Conservation (phyloP, 1,140 invertebrate species). For the Asbolus verrucosus region DNA sequence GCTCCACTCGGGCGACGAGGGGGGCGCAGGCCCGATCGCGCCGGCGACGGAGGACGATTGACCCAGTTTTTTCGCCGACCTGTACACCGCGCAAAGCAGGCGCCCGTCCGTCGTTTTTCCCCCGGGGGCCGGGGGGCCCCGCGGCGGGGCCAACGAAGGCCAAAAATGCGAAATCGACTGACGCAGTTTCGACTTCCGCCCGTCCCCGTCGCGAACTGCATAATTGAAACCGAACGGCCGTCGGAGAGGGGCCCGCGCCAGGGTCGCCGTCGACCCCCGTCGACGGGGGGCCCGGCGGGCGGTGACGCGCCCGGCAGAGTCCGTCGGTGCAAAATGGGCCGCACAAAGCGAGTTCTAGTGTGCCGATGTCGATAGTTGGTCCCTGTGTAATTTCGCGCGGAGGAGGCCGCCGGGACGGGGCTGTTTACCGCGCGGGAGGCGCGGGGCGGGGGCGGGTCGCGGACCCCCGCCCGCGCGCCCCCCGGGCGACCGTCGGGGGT, state of each 20-base stretch:
- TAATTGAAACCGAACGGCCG: conserved; percentile 19
- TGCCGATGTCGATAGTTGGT: conserved; percentile 41
- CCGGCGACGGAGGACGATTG: no score
- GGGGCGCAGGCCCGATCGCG: no score
- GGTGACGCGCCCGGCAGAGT: conserved; percentile 27
- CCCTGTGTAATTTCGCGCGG: conserved; percentile 47
- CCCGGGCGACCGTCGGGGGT: conserved; percentile 48
- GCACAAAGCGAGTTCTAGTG: conserved; percentile 23
- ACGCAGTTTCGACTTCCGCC: background rate
- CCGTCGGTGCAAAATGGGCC: conserved; percentile 4
- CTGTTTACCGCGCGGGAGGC: conserved; percentile 45
- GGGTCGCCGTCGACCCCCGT: background rate
- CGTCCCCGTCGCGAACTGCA: background rate
- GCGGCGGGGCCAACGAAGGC: no score
- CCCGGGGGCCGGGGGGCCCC: no score
- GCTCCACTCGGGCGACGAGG: no score
- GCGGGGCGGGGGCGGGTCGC: conserved; percentile 47
- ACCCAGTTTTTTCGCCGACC: no score
- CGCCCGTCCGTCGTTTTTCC: no score
- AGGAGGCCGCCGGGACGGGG: conserved; percentile 41
- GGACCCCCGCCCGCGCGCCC: conserved; percentile 31
- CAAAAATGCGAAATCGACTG: conserved; percentile 1
- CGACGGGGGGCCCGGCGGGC: background rate
- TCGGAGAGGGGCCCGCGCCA: conserved; percentile 4
- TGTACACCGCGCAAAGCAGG: no score